A percentile compares a stretch with the other conserved stretches of the same genome.
Evolutionary conservation across 1,140 invertebrate genomes (phyloP).

Genomic region (Eueides isabella): DNA sequence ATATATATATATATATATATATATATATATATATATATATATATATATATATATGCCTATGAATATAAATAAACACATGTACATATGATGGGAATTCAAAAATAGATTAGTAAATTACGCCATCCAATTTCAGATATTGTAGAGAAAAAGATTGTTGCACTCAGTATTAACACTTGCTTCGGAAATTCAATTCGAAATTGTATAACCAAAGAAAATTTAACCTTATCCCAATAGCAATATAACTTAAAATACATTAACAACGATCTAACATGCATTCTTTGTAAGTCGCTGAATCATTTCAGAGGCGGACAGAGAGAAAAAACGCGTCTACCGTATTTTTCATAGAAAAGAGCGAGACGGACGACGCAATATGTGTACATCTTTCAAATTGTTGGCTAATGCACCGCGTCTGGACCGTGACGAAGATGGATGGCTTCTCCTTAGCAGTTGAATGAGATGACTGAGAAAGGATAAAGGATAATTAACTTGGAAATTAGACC

Average conservation of each 20-base stretch:
- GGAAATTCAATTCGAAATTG: constrained; percentile 64
- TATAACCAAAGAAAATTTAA: constrained; percentile 36
- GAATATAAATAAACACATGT: constrained; percentile 8
- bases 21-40: too few species aligned
- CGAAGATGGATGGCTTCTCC: constrained; percentile 73
- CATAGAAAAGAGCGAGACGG: constrained; percentile 48
- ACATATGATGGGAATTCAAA: neutral
- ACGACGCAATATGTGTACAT: constrained; percentile 39
- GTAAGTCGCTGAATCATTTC: constrained; percentile 67
- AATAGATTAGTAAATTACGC: constrained; percentile 42
- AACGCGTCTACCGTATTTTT: constrained; percentile 30
- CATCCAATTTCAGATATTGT: constrained; percentile 57
- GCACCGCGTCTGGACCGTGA: constrained; percentile 67
- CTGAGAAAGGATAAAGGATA: constrained; percentile 54
- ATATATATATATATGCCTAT: too few species aligned
- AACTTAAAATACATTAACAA: constrained; percentile 37
- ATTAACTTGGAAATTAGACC: constrained; percentile 48
- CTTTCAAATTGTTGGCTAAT: constrained; percentile 61
- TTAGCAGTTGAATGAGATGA: constrained; percentile 68
- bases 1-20: too few species aligned
- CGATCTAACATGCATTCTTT: constrained; percentile 55
- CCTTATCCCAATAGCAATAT: constrained; percentile 31
- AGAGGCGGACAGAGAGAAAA: constrained; percentile 54
- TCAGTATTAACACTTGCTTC: constrained; percentile 65
- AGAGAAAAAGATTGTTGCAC: constrained; percentile 68